Evolutionary conservation across 2,797 vertebrate species (phyloP).

Genomic region (Streptopelia turtur): DNA sequence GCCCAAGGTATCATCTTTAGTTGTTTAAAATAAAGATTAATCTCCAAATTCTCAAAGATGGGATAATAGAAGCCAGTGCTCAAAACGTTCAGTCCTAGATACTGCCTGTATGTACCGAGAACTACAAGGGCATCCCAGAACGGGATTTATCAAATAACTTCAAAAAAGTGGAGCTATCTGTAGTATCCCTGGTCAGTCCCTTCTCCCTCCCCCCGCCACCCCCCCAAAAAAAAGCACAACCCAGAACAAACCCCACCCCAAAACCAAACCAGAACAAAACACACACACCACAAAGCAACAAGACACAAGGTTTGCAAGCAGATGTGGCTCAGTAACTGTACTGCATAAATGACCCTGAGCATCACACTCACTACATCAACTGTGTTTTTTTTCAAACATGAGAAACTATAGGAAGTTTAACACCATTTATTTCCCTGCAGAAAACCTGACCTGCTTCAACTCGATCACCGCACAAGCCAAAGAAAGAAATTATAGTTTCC

Average conservation of each 20-base stretch:
- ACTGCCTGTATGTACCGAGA: rapidly evolving
- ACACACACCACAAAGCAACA: too few relatives aligned
- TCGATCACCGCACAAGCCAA: neutral
- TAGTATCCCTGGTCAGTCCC: neutral
- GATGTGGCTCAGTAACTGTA: rapidly evolving
- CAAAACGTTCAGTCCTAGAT: rapidly evolving
- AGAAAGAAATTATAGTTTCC: neutral
- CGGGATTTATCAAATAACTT: rapidly evolving
- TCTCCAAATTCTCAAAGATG: rapidly evolving
- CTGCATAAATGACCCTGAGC: rapidly evolving
- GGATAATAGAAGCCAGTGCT: neutral
- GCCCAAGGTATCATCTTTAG: rapidly evolving
- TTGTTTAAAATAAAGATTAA: neutral
- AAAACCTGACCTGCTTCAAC: neutral
- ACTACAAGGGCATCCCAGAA: neutral
- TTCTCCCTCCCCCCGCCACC: too few relatives aligned
- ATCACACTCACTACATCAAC: rapidly evolving
- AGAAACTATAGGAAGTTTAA: neutral
- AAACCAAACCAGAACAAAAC: neutral
- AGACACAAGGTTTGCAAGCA: neutral
- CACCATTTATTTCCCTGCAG: neutral
- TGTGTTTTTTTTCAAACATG: neutral
- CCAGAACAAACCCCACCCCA: too few relatives aligned
- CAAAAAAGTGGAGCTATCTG: too few relatives aligned
- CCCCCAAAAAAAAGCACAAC: neutral